Percentiles rank a stretch among this genome's conserved stretches.
Evolutionary conservation across 2,113 vertebrate genomes (phyloP).

Genomic region (Pelvicachromis taeniatus): DNA sequence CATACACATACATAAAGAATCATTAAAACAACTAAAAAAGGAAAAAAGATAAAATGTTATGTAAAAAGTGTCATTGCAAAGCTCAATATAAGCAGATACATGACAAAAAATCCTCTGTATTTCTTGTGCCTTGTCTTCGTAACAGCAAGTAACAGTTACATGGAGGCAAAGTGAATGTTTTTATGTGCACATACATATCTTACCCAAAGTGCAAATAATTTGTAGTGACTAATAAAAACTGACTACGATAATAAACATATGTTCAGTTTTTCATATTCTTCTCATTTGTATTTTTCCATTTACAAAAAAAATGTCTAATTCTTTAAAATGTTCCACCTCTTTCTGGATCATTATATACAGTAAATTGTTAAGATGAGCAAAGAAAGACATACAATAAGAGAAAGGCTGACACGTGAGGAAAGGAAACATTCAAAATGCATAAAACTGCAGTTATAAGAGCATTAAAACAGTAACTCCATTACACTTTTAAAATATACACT

Average conservation of each 20-base stretch:
- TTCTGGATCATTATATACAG: conserved; percentile 18
- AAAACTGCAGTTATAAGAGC: conserved; percentile 47
- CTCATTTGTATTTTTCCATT: not conserved
- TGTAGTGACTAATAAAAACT: not conserved
- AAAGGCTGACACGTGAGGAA: not conserved
- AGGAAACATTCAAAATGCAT: conserved; percentile 50
- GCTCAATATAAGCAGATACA: conserved; percentile 29
- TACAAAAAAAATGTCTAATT: not conserved
- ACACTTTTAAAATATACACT: conserved; percentile 11
- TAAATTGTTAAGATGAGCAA: conserved; percentile 1
- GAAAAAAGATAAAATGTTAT: not conserved
- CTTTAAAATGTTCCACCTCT: not conserved
- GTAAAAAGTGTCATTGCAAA: conserved; percentile 36
- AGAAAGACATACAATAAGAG: not conserved
- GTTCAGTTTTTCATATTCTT: not conserved
- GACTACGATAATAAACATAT: not conserved
- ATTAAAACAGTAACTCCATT: conserved; percentile 33
- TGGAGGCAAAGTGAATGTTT: not conserved
- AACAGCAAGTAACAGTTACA: not conserved
- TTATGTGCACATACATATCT: conserved; percentile 59
- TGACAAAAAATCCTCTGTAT: conserved; percentile 39
- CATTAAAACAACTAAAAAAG: conserved; percentile 35
- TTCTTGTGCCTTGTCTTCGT: conserved; percentile 30
- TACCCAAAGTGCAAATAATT: conserved; percentile 68
- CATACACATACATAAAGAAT: no score